These are phyloP conservation scores for Myanophis thanlyinensis DNA, from an alignment of 2,113 vertebrate genomes.

Conservation along the genomic window DNA sequence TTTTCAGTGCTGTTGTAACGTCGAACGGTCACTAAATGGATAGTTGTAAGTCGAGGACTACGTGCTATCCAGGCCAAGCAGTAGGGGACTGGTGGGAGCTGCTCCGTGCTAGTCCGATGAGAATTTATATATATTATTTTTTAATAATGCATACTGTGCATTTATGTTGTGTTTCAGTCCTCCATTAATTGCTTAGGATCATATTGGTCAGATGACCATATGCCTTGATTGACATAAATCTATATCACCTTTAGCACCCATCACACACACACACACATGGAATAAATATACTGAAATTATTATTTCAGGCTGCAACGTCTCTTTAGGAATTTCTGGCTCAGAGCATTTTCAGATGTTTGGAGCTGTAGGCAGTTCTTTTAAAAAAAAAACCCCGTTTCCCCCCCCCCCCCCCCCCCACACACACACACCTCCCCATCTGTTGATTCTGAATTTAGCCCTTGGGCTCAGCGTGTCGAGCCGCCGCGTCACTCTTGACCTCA, in stretches of 20 bases:
- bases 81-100: too few species aligned
- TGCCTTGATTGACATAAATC: background rate
- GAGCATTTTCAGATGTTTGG: background rate
- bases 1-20: too few species aligned
- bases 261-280: rapidly evolving
- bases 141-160: background rate
- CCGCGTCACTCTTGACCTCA: background rate
- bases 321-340: background rate
- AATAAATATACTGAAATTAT: background rate
- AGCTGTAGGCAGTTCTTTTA: background rate
- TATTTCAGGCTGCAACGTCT: background rate
- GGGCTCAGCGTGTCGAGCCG: background rate
- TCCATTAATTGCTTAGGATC: background rate
- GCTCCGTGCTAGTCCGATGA: too few species aligned
- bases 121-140: too few species aligned
- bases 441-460: background rate
- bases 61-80: too few species aligned
- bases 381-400: background rate
- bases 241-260: background rate
- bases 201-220: background rate
- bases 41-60: too few species aligned
- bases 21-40: too few species aligned
- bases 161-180: background rate
- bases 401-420: too few species aligned
- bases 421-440: background rate